Evolutionary conservation across 2,888 invertebrate species (phyloP).

Genomic region (Portevinia maculata): DNA sequence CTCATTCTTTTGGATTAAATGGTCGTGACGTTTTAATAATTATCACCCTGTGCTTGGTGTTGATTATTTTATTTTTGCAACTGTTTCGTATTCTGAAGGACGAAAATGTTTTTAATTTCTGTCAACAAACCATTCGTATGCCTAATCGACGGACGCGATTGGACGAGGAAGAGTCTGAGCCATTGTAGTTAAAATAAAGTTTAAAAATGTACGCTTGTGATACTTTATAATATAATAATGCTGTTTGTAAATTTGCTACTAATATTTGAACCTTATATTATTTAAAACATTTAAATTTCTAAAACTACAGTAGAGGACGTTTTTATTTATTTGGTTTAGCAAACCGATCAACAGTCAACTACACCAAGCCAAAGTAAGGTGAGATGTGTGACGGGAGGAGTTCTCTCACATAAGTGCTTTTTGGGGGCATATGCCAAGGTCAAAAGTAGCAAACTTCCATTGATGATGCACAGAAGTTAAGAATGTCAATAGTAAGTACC

Average conservation of each 20-base stretch:
- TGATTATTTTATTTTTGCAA: slow-evolving; percentile 79
- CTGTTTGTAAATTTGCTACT: slow-evolving; percentile 1
- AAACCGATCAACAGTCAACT: too few relatives aligned
- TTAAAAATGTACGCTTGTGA: slow-evolving; percentile 21
- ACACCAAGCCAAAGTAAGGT: too few relatives aligned
- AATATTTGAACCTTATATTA: too few relatives aligned
- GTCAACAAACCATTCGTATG: slow-evolving; percentile 28
- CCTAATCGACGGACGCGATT: slow-evolving; percentile 32
- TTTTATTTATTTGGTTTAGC: too few relatives aligned
- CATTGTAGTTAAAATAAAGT: slow-evolving; percentile 5
- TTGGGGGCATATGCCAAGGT: too few relatives aligned
- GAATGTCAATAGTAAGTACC: too few relatives aligned
- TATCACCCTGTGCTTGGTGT: slow-evolving; percentile 78
- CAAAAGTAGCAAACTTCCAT: too few relatives aligned
- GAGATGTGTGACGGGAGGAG: too few relatives aligned
- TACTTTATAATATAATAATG: slow-evolving; percentile 14
- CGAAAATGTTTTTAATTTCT: slow-evolving; percentile 76
- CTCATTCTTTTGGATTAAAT: slow-evolving; percentile 65
- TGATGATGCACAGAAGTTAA: too few relatives aligned
- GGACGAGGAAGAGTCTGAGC: slow-evolving; percentile 60
- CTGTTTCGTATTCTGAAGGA: slow-evolving; percentile 79
- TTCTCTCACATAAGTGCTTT: too few relatives aligned
- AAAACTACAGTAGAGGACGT: too few relatives aligned
- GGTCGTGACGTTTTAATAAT: slow-evolving; percentile 78
- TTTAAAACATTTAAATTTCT: too few relatives aligned